Conservation (phyloP, 2,888 invertebrate species). For the Macaria liturata region DNA sequence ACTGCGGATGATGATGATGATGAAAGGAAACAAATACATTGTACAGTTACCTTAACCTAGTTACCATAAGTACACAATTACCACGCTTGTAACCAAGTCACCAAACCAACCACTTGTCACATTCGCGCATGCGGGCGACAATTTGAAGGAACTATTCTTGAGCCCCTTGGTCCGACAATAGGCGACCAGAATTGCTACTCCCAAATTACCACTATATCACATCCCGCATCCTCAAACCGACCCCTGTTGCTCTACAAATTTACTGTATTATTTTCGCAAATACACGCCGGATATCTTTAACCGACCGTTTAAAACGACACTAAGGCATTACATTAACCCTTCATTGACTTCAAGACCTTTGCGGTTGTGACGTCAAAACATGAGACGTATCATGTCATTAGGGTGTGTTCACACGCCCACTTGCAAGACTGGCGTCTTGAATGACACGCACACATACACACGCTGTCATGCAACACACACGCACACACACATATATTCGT, state of each 20-base stretch:
- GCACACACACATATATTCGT: slow-evolving; percentile 60
- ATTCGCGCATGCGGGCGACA: slow-evolving; percentile 74
- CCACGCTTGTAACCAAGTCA: no score
- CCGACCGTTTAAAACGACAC: not conserved
- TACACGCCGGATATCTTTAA: slow-evolving; percentile 37
- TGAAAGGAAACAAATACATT: no score
- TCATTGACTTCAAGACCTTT: slow-evolving; percentile 46
- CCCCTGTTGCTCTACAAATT: slow-evolving; percentile 60
- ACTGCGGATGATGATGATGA: no score
- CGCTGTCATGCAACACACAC: slow-evolving; percentile 56
- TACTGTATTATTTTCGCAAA: slow-evolving; percentile 52
- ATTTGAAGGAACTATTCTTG: slow-evolving; percentile 74
- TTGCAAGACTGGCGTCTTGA: slow-evolving; percentile 71
- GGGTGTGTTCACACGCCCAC: slow-evolving; percentile 71
- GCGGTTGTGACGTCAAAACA: slow-evolving; percentile 65
- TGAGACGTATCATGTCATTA: slow-evolving; percentile 51
- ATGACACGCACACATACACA: slow-evolving; percentile 73
- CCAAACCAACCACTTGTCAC: slow-evolving; percentile 47
- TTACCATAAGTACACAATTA: no score
- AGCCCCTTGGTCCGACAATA: slow-evolving; percentile 62
- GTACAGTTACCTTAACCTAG: no score
- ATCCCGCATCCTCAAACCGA: slow-evolving; percentile 70
- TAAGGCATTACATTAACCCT: no score
- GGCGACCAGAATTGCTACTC: slow-evolving; percentile 70
- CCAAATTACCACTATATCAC: slow-evolving; percentile 74